Evolutionary conservation across 2,888 invertebrate species (phyloP), one percentile per base, ranked within the genome.

Genomic region (Blastobasis adustella): DNA sequence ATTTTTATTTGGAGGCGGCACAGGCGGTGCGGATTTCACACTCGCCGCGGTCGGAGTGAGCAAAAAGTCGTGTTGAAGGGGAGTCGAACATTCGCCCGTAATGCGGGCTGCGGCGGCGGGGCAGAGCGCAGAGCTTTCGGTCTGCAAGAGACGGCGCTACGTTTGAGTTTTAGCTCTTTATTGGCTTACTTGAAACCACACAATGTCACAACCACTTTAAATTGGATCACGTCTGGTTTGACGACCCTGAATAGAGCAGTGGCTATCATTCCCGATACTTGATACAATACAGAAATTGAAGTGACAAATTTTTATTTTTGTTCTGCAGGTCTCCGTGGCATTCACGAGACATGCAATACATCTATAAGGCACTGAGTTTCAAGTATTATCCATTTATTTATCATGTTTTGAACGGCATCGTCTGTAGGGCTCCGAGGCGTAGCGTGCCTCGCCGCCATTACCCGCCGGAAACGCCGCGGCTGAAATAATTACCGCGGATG

Each of bases 1-100:
- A 69, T 66, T 74, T 73, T 73, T 73, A 67, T 67, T 59, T 61
- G 59, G 59, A 61, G 58, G 62, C 63, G 68, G 70, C 9, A 42
- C 42, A 42, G 23, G 23, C 23, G 23, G 23, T 69, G 71, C 69
- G 69, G 76, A 77, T 72, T 77, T 79, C 72, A 71, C 80, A 80
- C 79, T 76, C 73, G 67, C 60, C 63, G 69, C 66, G 54, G 67
- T 56, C 63, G 63, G 65, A 62, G 64, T 55, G 60, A 67, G 65
- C 68, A 77, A 79, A 79, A 73, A 51, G 50, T 52, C 55, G 49
- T 49, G 53, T 55, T 60, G 57, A 58, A 61, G 54, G 55, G 63
- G 67, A 66, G 72, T 73, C 38, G 47, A 75, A 75, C 74, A 75
- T 67, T 65, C 63, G 55, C 56, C 56, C 68, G 65, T 61, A 68